Base-by-base conservation (phyloP, 2,113 vertebrate species). In the Sapayoa aenigma region DNA sequence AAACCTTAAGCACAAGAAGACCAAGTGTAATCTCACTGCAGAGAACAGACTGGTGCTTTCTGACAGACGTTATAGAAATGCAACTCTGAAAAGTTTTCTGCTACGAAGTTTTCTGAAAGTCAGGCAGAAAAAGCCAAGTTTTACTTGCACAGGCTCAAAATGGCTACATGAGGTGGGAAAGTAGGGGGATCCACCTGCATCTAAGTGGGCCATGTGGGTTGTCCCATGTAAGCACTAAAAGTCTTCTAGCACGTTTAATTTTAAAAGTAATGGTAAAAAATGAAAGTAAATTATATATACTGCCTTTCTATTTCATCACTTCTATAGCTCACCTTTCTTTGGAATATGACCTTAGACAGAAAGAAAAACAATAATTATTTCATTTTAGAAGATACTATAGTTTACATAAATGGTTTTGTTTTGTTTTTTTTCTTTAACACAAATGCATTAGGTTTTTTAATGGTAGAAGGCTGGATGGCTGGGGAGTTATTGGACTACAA, bases 41-140 rank as follows among this genome's bases (percentile, higher is more conserved):
- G 19, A 37, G 25, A 71, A 28, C 9, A 71, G 30, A 39, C 17
- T 60, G 3, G 0, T 1, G 0, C 7, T 52, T 2, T 47, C 67
- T 47, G 30, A 39, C 11, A 74, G 63, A 44, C 58, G 53, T 24
- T 41, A 35, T 1, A 74, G 37, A 72, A 94, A 73, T 30, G 6
- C 3, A 68, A 12, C 22, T 86, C 63, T 49, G 67, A 58, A 83
- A 71, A 77, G 7, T 42, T 65, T 90, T 79, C 27, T 47, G 12
- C 24, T 62, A 13, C 44, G 7, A 46, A 46, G 44, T 46, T 19
- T 46, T 46, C 46, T 92, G n/a, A 11, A 66, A 86, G 14, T 46
- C n/a, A 18, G 22, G 49, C 15, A 77, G 25, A 9, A 9, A 75
- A 91, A 60, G 25, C 5, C 50, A 78, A 7, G 14, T 68, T 90